Evolutionary conservation across 2,797 vertebrate species (phyloP).

Genomic region (Gadopsis bispinosus): DNA sequence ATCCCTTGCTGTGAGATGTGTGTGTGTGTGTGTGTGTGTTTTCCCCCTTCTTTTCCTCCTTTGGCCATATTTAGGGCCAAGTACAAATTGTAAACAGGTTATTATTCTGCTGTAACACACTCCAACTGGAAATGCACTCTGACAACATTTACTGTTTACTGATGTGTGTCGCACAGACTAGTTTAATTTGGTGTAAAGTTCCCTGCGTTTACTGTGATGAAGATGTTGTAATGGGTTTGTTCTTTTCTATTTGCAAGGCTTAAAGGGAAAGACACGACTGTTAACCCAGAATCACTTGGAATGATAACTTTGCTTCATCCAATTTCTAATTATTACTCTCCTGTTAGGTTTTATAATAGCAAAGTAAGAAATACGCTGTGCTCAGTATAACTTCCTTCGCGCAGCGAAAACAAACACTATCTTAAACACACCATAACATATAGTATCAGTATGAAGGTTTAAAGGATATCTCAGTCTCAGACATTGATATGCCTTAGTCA

Average conservation of each 20-base stretch:
- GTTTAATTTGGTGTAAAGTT: constrained; percentile 75
- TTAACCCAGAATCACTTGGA: constrained; percentile 3
- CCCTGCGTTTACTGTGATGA: constrained; percentile 42
- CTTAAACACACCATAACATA: constrained; percentile 2
- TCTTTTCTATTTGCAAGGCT: constrained; percentile 43
- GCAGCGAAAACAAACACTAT: neutral
- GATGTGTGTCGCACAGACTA: constrained; percentile 56
- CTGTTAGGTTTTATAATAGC: neutral
- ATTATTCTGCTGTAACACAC: constrained; percentile 84
- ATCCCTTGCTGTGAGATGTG: constrained; percentile 85
- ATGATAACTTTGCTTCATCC: constrained; percentile 2
- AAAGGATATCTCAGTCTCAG: constrained; percentile 31
- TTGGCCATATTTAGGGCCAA: constrained; percentile 82
- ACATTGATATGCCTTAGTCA: constrained; percentile 56
- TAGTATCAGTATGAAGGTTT: constrained; percentile 13
- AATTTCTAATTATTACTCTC: constrained; percentile 17
- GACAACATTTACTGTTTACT: constrained; percentile 69
- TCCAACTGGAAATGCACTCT: constrained; percentile 79
- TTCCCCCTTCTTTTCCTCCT: constrained; percentile 67
- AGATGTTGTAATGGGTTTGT: constrained; percentile 38
- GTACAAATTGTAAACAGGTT: constrained; percentile 88
- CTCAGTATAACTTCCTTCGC: neutral
- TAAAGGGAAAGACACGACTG: constrained; percentile 1
- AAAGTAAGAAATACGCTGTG: neutral
- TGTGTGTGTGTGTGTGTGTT: constrained; percentile 36